Evolutionary conservation across 2,888 invertebrate genomes (phyloP), one percentile per base, ranked within the genome.

Genomic region (Nematopogon swammerdamellus): DNA sequence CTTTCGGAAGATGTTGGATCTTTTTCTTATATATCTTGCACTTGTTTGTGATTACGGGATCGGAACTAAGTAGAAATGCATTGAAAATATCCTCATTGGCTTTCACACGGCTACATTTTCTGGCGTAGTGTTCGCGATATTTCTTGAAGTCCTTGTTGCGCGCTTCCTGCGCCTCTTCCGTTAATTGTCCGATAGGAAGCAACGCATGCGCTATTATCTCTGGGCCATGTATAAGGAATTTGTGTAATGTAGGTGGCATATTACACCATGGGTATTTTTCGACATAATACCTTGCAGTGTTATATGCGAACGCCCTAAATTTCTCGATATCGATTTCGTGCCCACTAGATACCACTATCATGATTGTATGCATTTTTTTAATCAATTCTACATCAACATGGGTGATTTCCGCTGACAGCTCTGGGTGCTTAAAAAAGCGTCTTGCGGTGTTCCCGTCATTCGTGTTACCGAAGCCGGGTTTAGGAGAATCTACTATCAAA

Each of bases 41-140:
- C 25, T 25, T 25, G 47, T 18, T 48, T 30, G 47, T 36, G 42
- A 48, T 49, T 20, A 52, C 29, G 18, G 53, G 51, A 50, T 54
- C 54, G 42, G 47, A 51, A 29, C 46, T 51, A 25, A 51, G 6
- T 11, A 53, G 29, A 45, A 52, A 44, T 18, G 44, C 45, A 25
- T 54, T 43, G 30, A 54, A 51, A 46, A 52, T 46, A 42, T 50
- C 51, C 48, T 50, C 50, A 25, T 50, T 51, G 29, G 47, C 49
- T 30, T 49, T 51, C 30, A 45, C 44, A 25, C 49, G 19, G 17
- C 44, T 49, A 36, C 29, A 50, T 47, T 53, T 54, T 47, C 52
- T 52, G 49, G 50, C 48, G 20, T 49, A 48, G 19, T 43, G 43
- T 19, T 48, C 43, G 11, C 48, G 14, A 44, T 48, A 48, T 18